phyloP scores from a whole-genome alignment of 2,888 invertebrate species.

The Lasiommata megera region DNA sequence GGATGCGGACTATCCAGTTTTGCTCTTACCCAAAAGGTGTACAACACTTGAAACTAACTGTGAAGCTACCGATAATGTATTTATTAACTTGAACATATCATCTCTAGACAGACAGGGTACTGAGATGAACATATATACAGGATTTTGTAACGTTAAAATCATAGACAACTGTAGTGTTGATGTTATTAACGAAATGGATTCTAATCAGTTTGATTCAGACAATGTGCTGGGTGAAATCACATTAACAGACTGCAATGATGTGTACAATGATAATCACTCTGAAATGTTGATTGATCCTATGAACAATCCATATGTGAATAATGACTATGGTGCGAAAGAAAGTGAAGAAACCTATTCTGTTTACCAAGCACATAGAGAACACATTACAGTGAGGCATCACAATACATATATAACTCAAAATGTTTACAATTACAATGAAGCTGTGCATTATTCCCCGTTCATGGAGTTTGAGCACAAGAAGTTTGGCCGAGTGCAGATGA shows the following conservation, averaged over 20 bases:
- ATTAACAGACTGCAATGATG: neutral
- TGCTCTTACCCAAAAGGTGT: constrained; percentile 62
- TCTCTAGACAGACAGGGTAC: constrained; percentile 60
- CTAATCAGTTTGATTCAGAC: neutral
- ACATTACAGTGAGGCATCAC: constrained; percentile 59
- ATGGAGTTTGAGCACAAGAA: constrained; percentile 49
- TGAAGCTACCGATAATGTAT: constrained; percentile 55
- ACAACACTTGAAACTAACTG: constrained; percentile 55
- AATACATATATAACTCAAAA: constrained; percentile 66
- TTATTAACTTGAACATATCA: constrained; percentile 57
- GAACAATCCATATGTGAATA: constrained; percentile 63
- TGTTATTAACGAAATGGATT: constrained; percentile 25
- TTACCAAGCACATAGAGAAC: constrained; percentile 43
- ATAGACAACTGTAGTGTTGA: constrained; percentile 50
- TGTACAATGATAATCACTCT: constrained; percentile 48
- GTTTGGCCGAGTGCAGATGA: constrained; percentile 41
- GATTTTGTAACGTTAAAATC: constrained; percentile 62
- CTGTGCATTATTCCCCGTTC: constrained; percentile 40
- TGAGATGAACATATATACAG: constrained; percentile 53
- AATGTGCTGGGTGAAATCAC: constrained; percentile 4
- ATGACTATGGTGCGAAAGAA: constrained; percentile 46
- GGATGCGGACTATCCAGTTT: constrained; percentile 52
- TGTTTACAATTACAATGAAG: constrained; percentile 56
- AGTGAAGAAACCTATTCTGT: constrained; percentile 47
- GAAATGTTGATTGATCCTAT: constrained; percentile 69